Conservation (phyloP, 2,888 invertebrate species). For the Dioctria linearis region DNA sequence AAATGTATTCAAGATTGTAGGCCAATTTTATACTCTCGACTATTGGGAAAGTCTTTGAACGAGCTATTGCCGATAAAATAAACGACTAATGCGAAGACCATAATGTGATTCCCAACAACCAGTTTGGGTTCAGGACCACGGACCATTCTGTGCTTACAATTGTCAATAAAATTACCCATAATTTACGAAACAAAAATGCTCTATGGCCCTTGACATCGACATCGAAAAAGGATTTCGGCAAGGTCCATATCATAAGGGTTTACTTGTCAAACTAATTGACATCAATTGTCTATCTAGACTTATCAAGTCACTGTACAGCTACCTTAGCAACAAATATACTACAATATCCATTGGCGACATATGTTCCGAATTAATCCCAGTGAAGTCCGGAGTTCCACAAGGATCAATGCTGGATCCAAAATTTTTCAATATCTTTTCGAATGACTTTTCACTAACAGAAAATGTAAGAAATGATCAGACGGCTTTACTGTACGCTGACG, state of each 20-base stretch:
- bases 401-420: background rate
- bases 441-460: background rate
- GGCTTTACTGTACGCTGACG: background rate
- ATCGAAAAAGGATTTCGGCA: background rate
- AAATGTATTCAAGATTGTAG: background rate
- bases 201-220: background rate
- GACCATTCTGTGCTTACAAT: background rate
- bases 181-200: background rate
- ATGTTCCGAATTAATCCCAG: background rate
- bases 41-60: background rate
- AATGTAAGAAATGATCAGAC: background rate
- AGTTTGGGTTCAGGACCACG: background rate
- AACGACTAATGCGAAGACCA: no score
- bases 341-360: background rate
- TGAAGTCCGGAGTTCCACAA: background rate
- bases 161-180: background rate
- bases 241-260: background rate
- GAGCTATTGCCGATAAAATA: background rate
- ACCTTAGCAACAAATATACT: background rate
- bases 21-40: background rate
- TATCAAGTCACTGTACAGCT: background rate
- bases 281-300: background rate
- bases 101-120: no score
- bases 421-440: no score
- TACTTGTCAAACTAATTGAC: background rate